Base-by-base conservation (phyloP, 2,113 vertebrate species). In the Otolemur garnettii region DNA sequence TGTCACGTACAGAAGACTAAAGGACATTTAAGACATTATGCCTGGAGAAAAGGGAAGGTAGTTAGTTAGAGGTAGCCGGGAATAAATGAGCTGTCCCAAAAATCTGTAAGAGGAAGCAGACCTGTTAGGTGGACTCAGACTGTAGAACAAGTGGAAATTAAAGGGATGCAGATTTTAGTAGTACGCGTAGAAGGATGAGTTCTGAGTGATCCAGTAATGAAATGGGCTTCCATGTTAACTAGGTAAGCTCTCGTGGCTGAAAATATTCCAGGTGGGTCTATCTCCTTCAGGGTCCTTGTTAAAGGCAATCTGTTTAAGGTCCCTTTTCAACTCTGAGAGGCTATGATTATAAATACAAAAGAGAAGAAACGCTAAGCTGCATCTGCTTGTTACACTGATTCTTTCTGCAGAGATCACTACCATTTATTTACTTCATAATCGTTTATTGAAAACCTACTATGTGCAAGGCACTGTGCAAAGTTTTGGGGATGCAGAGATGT, bases 361-460 rank as follows among this genome's bases (percentile, higher is more conserved):
- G 53, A 80, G 38, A 78, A 93, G 74, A 72, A 90, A 81, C 90
- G 21, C 66, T 91, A 91, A 75, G 45, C 19, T 62, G 30, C 22
- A 74, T 53, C 66, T 95, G 66, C 94, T 64, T 81, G 93, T 85
- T 85, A 93, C 26, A 87, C 3, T 57, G 62, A 69, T 80, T 91
- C 78, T 90, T 91, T 91, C 86, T 97, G 83, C 38, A 98, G 90
- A 96, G 89, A 97, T 75, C 86, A 96, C 87, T 85, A 86, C 57
- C 55, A 62, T 79, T 64, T 91, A 87, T 87, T 92, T 82, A 90
- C 85, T 96, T 92, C 88, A 92, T 64, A 94, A 81, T 64, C 91
- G 93, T 91, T 94, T 94, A 93, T 85, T 97, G 93, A 97, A 95
- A 95, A 96, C 60, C 94, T 91, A 93, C 84, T 60, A 62, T 66